phyloP scores from a whole-genome alignment of 2,113 vertebrate species.

The Podiceps cristatus region DNA sequence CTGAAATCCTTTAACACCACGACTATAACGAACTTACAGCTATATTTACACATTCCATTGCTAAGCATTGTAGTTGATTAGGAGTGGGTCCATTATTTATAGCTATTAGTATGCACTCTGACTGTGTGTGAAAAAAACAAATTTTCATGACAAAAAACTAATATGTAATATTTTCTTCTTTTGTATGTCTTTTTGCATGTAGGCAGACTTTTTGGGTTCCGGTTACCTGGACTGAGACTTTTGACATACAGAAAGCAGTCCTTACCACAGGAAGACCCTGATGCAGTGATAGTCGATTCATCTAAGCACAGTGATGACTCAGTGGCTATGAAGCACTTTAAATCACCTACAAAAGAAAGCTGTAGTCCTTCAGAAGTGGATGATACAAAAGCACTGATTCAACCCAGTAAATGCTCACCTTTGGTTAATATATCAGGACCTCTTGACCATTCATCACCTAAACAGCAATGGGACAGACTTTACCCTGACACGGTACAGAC shows the following conservation, averaged over 20 bases:
- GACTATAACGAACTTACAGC: neutral
- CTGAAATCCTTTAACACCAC: neutral
- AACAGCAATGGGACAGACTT: conserved; percentile 89
- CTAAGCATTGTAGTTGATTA: neutral
- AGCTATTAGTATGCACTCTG: neutral
- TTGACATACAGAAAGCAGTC: conserved; percentile 93
- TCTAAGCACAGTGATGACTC: conserved; percentile 91
- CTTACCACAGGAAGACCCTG: conserved; percentile 95
- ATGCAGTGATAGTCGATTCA: conserved; percentile 92
- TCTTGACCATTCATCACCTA: conserved; percentile 93
- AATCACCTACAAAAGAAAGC: conserved; percentile 91
- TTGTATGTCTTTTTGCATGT: conserved; percentile 63
- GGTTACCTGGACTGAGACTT: conserved; percentile 89
- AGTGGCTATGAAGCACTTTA: conserved; percentile 90
- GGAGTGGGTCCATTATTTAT: neutral
- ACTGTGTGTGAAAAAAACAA: neutral
- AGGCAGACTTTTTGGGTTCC: conserved; percentile 93
- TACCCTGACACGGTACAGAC: conserved; percentile 88
- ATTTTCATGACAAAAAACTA: neutral
- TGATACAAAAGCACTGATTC: conserved; percentile 93
- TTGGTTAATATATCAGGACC: conserved; percentile 88
- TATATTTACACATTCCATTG: neutral
- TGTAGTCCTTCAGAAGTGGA: conserved; percentile 92
- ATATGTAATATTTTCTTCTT: neutral
- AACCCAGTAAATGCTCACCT: conserved; percentile 88